Percentiles rank a stretch among this genome's conserved stretches.
Evolutionary conservation across 2,888 invertebrate genomes (phyloP).

Genomic region (Glaucopsyche alexis): DNA sequence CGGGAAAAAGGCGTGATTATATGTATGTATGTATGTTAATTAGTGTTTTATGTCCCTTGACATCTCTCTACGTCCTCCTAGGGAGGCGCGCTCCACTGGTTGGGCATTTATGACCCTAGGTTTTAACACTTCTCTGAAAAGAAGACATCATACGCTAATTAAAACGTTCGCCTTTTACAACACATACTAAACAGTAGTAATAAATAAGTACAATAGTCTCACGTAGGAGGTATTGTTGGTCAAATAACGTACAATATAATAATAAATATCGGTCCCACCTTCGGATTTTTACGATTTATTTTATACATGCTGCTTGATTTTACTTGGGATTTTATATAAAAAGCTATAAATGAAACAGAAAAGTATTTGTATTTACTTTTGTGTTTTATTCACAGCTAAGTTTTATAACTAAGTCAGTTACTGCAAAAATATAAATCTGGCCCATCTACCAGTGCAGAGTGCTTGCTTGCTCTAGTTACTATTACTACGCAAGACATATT

Average conservation of each 20-base stretch:
- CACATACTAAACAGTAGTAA: background rate
- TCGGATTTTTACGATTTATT: conserved; percentile 21
- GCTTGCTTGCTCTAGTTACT: too few species aligned
- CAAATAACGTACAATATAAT: conserved; percentile 23
- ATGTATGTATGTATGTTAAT: too few species aligned
- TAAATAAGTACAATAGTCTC: conserved; percentile 9
- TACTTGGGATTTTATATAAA: background rate
- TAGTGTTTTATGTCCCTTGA: too few species aligned
- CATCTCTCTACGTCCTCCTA: too few species aligned
- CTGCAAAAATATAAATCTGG: background rate
- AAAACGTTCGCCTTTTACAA: conserved; percentile 15
- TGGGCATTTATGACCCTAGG: background rate
- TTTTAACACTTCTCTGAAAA: background rate
- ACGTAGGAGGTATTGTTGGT: conserved; percentile 25
- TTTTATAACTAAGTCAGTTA: background rate
- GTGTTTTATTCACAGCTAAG: too few species aligned
- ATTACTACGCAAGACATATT: too few species aligned
- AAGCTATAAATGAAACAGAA: background rate
- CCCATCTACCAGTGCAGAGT: too few species aligned
- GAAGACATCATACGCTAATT: conserved; percentile 15
- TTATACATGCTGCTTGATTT: conserved; percentile 13
- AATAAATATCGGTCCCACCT: conserved; percentile 19
- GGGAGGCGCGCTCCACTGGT: too few species aligned
- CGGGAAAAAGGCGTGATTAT: too few species aligned
- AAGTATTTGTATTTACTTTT: too few species aligned